These are phyloP conservation scores for Armadillidium nasatum DNA, from an alignment of 1,140 invertebrate genomes.

Conservation along the genomic window DNA sequence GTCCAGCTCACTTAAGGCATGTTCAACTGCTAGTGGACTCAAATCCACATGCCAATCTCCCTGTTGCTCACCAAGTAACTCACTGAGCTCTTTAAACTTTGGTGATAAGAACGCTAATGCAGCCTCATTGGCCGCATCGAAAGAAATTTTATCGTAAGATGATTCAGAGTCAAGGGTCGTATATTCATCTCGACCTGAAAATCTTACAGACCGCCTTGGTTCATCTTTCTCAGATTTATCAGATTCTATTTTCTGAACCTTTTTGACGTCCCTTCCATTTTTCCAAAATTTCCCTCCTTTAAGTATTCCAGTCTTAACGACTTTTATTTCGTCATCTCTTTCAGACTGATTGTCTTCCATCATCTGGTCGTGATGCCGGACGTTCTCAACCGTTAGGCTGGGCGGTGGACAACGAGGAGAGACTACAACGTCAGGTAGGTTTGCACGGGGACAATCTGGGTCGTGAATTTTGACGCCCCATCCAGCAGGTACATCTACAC, in stretches of 20 bases:
- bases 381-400: conserved; percentile 38
- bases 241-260: conserved; percentile 3
- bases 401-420: conserved; percentile 29
- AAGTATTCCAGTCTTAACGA: conserved; percentile 51
- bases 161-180: conserved; percentile 29
- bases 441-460: conserved; percentile 33
- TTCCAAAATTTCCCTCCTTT: conserved; percentile 64
- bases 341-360: conserved; percentile 34
- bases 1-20: background rate
- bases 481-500: conserved; percentile 12
- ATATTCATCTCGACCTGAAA: conserved; percentile 41
- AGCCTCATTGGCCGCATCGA: conserved; percentile 7
- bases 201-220: conserved; percentile 39
- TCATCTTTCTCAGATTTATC: conserved; percentile 34
- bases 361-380: conserved; percentile 41
- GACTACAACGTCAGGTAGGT: conserved; percentile 41
- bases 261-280: conserved; percentile 46
- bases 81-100: conserved; percentile 32
- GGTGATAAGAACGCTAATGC: conserved; percentile 34
- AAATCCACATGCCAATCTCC: conserved; percentile 41
- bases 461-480: conserved; percentile 34
- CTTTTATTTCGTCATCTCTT: conserved; percentile 24
- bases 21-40: conserved; percentile 34
- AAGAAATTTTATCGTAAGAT: conserved; percentile 32
- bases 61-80: conserved; percentile 33